A percentile compares a stretch with the other conserved stretches of the same genome.
These are phyloP conservation scores for Drosophila meridiana DNA, from an alignment of 2,888 invertebrate species.

Conservation along the genomic window DNA sequence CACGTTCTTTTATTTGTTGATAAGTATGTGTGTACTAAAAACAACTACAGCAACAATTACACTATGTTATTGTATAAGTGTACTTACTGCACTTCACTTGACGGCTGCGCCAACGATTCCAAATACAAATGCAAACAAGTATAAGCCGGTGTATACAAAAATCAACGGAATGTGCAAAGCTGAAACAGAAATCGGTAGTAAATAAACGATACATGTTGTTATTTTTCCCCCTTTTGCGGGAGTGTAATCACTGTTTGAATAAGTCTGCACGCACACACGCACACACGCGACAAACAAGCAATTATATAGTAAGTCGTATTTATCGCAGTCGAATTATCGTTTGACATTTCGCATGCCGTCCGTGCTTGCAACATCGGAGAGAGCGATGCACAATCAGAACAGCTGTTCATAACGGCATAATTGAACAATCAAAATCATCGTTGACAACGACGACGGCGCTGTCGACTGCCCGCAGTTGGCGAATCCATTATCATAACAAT, in stretches of 20 bases:
- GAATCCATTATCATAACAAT: slow-evolving; percentile 21
- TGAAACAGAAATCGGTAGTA: slow-evolving; percentile 60
- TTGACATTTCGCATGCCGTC: slow-evolving; percentile 22
- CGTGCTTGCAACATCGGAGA: slow-evolving; percentile 8
- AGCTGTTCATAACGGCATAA: slow-evolving; percentile 57
- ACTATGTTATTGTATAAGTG: slow-evolving; percentile 26
- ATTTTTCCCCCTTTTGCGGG: slow-evolving; percentile 6
- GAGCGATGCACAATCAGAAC: slow-evolving; percentile 39
- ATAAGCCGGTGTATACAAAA: slow-evolving; percentile 35
- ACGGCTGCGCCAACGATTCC: slow-evolving; percentile 20
- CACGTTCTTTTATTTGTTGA: slow-evolving; percentile 53
- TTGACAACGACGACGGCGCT: slow-evolving; percentile 7
- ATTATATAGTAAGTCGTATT: slow-evolving; percentile 15
- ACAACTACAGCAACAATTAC: slow-evolving; percentile 43
- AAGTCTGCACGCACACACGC: slow-evolving; percentile 15
- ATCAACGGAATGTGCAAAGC: slow-evolving; percentile 68
- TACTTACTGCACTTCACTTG: slow-evolving; percentile 40
- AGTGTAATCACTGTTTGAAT: slow-evolving; percentile 29
- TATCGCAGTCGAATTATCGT: slow-evolving; percentile 17
- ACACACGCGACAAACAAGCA: not conserved
- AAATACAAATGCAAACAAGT: slow-evolving; percentile 22
- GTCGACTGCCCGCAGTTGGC: not conserved
- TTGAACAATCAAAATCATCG: slow-evolving; percentile 21
- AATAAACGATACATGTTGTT: slow-evolving; percentile 21
- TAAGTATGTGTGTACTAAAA: slow-evolving; percentile 25